phyloP scores from a whole-genome alignment of 2,797 vertebrate species.

The Lycodopsis pacificus region DNA sequence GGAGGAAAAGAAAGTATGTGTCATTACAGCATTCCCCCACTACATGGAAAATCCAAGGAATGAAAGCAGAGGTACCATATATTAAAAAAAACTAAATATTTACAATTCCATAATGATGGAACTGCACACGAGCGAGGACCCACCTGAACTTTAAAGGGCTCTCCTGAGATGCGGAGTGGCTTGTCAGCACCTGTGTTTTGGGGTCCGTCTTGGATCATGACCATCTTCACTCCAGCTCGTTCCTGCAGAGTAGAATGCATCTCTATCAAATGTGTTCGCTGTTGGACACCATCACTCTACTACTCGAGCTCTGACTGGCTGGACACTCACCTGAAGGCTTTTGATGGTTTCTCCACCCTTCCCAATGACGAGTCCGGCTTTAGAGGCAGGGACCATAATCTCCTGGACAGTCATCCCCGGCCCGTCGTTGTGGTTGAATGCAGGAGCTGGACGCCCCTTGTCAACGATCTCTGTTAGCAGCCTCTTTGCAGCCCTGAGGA shows the following conservation, averaged over 20 bases:
- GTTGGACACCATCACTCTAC: neutral
- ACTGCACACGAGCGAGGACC: neutral
- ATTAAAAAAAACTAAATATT: neutral
- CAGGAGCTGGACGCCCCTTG: constrained; percentile 95
- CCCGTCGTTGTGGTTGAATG: constrained; percentile 95
- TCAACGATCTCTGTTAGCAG: constrained; percentile 97
- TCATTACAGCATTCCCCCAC: neutral
- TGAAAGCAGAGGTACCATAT: neutral
- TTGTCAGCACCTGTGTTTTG: constrained; percentile 99
- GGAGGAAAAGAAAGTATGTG: neutral
- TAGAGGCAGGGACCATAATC: constrained; percentile 98
- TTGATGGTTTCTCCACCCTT: constrained; percentile 99
- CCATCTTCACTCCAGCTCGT: constrained; percentile 98
- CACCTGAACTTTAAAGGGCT: constrained; percentile 99
- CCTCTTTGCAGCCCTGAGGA: constrained; percentile 91
- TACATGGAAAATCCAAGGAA: neutral
- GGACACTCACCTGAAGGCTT: constrained; percentile 91
- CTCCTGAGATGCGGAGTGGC: constrained; percentile 97
- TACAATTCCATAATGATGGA: neutral
- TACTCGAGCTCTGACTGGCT: neutral
- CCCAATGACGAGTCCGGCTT: constrained; percentile 98
- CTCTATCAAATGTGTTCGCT: neutral
- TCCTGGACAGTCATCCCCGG: constrained; percentile 97
- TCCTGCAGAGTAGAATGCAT: constrained; percentile 81
- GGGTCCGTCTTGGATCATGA: constrained; percentile 99